Evolutionary conservation across 2,888 invertebrate genomes (phyloP).

Genomic region (Mesorhabditis sp.): DNA sequence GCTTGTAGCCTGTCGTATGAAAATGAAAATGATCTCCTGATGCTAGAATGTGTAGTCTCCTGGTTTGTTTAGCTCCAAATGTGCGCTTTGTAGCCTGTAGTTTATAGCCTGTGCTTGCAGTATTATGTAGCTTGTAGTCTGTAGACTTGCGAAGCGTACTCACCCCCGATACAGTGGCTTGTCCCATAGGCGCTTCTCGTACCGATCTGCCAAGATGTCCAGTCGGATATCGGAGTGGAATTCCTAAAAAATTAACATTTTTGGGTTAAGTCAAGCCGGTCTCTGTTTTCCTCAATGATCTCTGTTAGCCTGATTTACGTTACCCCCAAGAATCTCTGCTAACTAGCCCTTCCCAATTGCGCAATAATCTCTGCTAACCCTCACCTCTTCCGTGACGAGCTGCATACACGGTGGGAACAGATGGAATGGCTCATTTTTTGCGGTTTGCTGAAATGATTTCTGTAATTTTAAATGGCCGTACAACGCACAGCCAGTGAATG

Average conservation of each 20-base stretch:
- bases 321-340: too few species aligned
- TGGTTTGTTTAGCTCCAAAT: not conserved
- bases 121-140: not conserved
- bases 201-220: not conserved
- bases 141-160: not conserved
- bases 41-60: not conserved
- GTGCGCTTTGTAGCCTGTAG: not conserved
- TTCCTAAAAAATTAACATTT: not conserved
- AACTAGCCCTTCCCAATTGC: too few species aligned
- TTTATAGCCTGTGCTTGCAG: not conserved
- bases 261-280: too few species aligned
- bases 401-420: conserved; percentile 2
- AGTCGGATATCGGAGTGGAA: not conserved
- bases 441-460: too few species aligned
- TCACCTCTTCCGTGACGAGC: not conserved
- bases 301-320: too few species aligned
- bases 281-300: too few species aligned
- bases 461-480: too few species aligned
- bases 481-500: too few species aligned
- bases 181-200: not conserved
- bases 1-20: too few species aligned
- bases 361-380: too few species aligned
- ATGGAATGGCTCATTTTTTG: not conserved
- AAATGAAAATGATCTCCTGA: too few species aligned
- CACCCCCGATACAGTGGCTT: not conserved